Conservation (phyloP, 2,113 vertebrate species). For the Perca schrenkii region DNA sequence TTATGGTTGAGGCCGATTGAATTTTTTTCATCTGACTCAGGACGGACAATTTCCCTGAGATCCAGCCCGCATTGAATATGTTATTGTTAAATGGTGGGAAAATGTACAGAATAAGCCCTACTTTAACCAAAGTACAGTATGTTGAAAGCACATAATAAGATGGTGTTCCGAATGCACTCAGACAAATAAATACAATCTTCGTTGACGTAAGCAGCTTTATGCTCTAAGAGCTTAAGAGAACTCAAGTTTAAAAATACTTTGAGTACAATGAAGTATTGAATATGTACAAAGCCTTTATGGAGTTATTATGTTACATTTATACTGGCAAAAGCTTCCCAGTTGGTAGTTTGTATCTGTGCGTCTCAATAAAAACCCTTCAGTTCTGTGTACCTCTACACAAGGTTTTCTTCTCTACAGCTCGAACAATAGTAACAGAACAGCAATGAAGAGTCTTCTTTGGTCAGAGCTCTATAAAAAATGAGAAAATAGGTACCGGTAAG, state of each 20-base stretch:
- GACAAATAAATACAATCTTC: background rate
- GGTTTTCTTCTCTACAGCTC: background rate
- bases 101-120: background rate
- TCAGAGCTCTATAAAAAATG: background rate
- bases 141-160: background rate
- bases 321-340: background rate
- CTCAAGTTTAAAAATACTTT: constrained; percentile 2
- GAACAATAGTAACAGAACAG: background rate
- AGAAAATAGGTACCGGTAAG: background rate
- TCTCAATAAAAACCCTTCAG: background rate
- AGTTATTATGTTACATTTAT: constrained; percentile 12
- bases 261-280: background rate
- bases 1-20: background rate
- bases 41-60: background rate
- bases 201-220: background rate
- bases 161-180: background rate
- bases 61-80: background rate
- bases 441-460: background rate
- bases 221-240: background rate
- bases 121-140: background rate
- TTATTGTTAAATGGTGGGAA: background rate
- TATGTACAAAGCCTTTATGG: background rate
- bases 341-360: background rate
- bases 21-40: background rate
- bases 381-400: background rate